Percentiles rank a stretch among this genome's conserved stretches.
These are phyloP conservation scores for Perodicticus potto DNA, from an alignment of 2,797 vertebrate genomes.

Conservation along the genomic window DNA sequence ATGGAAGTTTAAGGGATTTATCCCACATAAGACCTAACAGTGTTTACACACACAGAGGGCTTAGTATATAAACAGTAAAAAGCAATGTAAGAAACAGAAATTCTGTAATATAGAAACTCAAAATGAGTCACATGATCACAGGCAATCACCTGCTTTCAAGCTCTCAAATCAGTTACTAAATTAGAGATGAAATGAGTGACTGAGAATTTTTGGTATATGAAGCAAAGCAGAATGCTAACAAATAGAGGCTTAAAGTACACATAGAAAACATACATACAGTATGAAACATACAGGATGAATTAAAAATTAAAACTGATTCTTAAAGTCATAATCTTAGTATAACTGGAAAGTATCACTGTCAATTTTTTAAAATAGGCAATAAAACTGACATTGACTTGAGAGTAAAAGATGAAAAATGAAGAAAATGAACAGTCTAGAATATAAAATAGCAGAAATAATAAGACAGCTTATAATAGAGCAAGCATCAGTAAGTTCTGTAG, in stretches of 20 bases:
- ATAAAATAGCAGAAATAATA: conserved; percentile 9
- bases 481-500: conserved; percentile 32
- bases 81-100: conserved; percentile 28
- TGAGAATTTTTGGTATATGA: neutral
- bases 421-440: neutral
- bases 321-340: conserved; percentile 34
- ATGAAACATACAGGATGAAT: neutral
- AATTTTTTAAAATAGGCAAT: conserved; percentile 49
- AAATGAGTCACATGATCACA: neutral
- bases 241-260: neutral
- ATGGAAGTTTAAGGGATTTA: neutral
- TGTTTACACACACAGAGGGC: neutral
- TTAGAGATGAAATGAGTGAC: neutral
- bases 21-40: neutral
- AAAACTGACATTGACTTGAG: neutral
- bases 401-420: neutral
- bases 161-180: conserved; percentile 38
- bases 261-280: neutral
- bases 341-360: neutral
- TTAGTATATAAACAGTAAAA: neutral
- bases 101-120: neutral
- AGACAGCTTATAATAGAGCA: neutral
- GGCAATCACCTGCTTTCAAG: neutral
- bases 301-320: conserved; percentile 46
- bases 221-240: conserved; percentile 35